Evolutionary conservation across 2,113 vertebrate genomes (phyloP), one percentile per base, ranked within the genome.

Genomic region (Antennarius striatus): DNA sequence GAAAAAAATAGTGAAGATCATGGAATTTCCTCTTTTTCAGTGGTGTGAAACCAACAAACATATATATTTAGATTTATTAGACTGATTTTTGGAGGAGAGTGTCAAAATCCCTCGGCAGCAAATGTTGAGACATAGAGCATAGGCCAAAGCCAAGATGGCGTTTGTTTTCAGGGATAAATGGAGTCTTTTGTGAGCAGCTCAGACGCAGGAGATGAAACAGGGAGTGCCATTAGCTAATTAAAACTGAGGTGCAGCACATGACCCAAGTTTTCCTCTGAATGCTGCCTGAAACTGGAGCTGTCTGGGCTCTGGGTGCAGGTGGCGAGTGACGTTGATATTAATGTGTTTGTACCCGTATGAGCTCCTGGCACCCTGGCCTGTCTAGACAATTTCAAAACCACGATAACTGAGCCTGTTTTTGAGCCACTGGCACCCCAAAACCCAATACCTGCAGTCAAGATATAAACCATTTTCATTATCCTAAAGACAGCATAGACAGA

Each of bases 141-240:
- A 10, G 13, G 51, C 17, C 5, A 16, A 48, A 74, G 77, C 89
- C 81, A 86, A 80, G 67, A 80, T 74, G 76, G 60, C 46, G 71
- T 74, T 82, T 77, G 77, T 82, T 85, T 80, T 78, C 71, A 56
- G 56, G 69, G 28, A 62, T 90, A 87, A 91, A 91, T 81, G 73
- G 87, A 88, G 75, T 77, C 86, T 88, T 90, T 90, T 89, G 83
- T 89, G 83, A 87, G 79, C 84, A 82, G 75, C 86, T 86, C 85
- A 79, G 79, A 82, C 51, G 70, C 83, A 81, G 79, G 72, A 88
- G 86, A 89, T 88, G 86, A 89, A 85, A 84, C 75, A 52, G 63
- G n/a, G 64, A 79, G 79, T 15, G 51, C 89, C 87, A 90, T 91
- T 91, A 93, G 89, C 90, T 92, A 90, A 93, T 93, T 91, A 90